Evolutionary conservation across 2,113 vertebrate genomes (phyloP).

Genomic region (Elaphurus davidianus): DNA sequence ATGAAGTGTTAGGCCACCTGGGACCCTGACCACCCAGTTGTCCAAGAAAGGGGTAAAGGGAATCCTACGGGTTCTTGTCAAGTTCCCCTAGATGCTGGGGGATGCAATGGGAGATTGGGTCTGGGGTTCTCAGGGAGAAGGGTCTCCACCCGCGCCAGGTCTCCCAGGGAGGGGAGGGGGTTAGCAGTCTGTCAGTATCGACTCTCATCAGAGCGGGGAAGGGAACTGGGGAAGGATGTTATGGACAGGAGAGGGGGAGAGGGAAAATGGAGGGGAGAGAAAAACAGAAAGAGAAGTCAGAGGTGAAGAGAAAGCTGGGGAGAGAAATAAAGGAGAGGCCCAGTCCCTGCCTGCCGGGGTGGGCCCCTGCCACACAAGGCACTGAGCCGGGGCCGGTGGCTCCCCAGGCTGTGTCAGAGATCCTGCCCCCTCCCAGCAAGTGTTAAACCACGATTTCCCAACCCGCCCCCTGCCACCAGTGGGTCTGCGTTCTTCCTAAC

Average conservation of each 20-base stretch:
- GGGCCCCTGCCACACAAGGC: background rate
- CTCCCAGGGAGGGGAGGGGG: slow-evolving; percentile 69
- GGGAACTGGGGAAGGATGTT: slow-evolving; percentile 70
- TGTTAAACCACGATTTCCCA: background rate
- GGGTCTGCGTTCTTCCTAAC: background rate
- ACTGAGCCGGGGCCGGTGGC: background rate
- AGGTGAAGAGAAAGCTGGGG: slow-evolving; percentile 48
- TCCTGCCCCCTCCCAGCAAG: background rate
- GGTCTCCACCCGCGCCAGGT: background rate
- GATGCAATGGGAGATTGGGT: background rate
- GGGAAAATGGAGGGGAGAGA: slow-evolving; percentile 58
- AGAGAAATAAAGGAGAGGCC: slow-evolving; percentile 28
- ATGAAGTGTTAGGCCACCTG: background rate
- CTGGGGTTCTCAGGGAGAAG: background rate
- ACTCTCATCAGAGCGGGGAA: slow-evolving; percentile 78
- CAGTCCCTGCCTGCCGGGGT: background rate
- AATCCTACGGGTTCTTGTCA: background rate
- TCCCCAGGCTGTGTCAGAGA: background rate
- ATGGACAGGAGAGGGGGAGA: slow-evolving; percentile 49
- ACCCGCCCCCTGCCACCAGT: accelerated
- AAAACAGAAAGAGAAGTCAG: slow-evolving; percentile 70
- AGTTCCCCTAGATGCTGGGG: slow-evolving; percentile 3
- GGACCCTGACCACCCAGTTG: slow-evolving; percentile 24
- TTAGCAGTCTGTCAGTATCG: slow-evolving; percentile 74
- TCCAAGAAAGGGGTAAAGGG: slow-evolving; percentile 5